phyloP scores from a whole-genome alignment of 1,140 invertebrate genomes.

The Atopsyche davidsoni region DNA sequence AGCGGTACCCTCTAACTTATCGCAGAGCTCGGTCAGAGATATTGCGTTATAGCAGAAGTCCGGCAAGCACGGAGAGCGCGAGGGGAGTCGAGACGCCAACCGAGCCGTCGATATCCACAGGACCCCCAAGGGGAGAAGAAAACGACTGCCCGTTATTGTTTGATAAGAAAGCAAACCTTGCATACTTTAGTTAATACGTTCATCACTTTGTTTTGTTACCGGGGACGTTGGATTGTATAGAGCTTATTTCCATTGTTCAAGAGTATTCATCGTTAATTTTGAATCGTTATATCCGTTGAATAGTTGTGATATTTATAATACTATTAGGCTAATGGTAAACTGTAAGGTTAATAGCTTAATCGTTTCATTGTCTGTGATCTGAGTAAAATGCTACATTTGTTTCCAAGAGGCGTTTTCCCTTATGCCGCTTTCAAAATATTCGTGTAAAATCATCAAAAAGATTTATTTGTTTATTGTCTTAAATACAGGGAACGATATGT shows the following conservation, averaged over 20 bases:
- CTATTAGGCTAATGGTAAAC: constrained; percentile 4
- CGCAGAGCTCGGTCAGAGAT: constrained; percentile 20
- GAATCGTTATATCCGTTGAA: constrained; percentile 12
- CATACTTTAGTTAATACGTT: neutral
- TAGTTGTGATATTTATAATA: constrained; percentile 24
- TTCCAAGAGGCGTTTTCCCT: too few species aligned
- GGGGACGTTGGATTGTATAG: too few species aligned
- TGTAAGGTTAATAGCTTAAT: constrained; percentile 13
- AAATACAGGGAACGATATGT: constrained; percentile 18
- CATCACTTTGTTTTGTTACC: constrained; percentile 5
- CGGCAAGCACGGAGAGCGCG: neutral
- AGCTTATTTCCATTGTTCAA: constrained; percentile 1
- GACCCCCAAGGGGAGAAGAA: constrained; percentile 10
- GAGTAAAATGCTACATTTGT: neutral
- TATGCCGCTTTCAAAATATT: too few species aligned
- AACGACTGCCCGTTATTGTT: constrained; percentile 23
- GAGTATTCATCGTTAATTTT: constrained; percentile 1
- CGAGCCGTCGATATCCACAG: neutral
- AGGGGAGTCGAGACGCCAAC: neutral
- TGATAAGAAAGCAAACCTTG: too few species aligned
- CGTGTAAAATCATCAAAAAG: neutral
- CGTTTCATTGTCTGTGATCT: constrained; percentile 24
- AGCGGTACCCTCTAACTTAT: constrained; percentile 16
- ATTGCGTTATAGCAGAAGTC: constrained; percentile 29
- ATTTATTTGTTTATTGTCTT: constrained; percentile 14